Evolutionary conservation across 1,140 invertebrate species (phyloP).

Genomic region (Drosophila orena): DNA sequence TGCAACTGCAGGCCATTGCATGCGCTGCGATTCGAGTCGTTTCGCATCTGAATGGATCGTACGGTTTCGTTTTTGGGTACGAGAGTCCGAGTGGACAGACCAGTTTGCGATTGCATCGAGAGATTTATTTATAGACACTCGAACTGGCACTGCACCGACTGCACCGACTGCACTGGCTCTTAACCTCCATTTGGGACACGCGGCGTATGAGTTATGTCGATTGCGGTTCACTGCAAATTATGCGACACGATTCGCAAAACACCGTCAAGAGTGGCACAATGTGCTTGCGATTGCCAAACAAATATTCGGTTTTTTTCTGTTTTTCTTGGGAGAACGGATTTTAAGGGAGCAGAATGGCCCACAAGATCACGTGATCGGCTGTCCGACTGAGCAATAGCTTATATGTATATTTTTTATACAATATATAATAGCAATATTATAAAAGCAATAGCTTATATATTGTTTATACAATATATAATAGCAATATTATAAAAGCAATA

Average conservation of each 20-base stretch:
- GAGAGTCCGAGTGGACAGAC: slow-evolving; percentile 40
- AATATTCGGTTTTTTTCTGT: slow-evolving; percentile 1
- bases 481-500: too few species aligned
- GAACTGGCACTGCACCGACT: slow-evolving; percentile 43
- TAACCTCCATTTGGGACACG: slow-evolving; percentile 78
- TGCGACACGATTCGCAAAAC: slow-evolving; percentile 35
- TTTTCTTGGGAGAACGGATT: background rate
- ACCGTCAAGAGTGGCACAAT: background rate
- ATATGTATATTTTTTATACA: too few species aligned
- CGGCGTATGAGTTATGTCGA: slow-evolving; percentile 79
- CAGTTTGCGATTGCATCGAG: slow-evolving; percentile 59
- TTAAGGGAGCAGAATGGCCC: background rate
- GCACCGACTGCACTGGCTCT: slow-evolving; percentile 58
- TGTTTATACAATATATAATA: too few species aligned
- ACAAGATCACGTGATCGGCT: background rate
- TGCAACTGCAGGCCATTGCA: slow-evolving; percentile 37
- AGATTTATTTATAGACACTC: slow-evolving; percentile 78
- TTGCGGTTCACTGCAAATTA: slow-evolving; percentile 56
- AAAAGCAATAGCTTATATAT: too few species aligned
- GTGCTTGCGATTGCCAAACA: slow-evolving; percentile 4
- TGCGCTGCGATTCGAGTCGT: background rate
- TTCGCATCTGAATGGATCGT: slow-evolving; percentile 13
- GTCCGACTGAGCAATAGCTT: too few species aligned
- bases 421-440: too few species aligned
- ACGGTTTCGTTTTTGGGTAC: slow-evolving; percentile 5